Evolutionary conservation across 2,888 invertebrate genomes (phyloP).

Genomic region (Proisotoma minuta): DNA sequence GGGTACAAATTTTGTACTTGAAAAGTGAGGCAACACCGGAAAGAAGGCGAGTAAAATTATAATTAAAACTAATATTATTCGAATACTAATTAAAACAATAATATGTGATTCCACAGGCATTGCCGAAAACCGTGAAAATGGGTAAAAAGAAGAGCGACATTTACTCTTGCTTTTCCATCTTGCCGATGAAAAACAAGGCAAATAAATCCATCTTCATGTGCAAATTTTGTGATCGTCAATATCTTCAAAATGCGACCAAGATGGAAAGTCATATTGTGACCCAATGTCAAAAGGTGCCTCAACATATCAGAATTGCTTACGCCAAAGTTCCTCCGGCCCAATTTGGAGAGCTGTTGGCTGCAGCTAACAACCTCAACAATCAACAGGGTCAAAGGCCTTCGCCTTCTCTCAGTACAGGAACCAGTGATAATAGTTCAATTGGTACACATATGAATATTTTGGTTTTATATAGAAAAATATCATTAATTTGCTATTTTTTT

Average conservation of each 20-base stretch:
- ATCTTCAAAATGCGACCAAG: conserved; percentile 8
- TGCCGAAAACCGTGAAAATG: too few relatives aligned
- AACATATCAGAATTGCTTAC: conserved; percentile 22
- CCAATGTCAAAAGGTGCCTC: conserved; percentile 32
- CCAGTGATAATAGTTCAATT: not conserved
- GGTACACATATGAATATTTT: not conserved
- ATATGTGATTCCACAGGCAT: too few relatives aligned
- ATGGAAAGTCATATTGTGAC: conserved; percentile 30
- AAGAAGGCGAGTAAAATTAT: too few relatives aligned
- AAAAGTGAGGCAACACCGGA: too few relatives aligned
- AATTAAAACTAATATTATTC: too few relatives aligned
- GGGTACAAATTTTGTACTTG: too few relatives aligned
- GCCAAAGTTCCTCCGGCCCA: conserved; percentile 23
- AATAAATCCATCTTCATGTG: conserved; percentile 36
- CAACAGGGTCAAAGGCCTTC: not conserved
- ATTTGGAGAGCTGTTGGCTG: not conserved
- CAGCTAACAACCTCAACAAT: not conserved
- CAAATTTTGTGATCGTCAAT: conserved; percentile 34
- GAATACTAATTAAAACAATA: too few relatives aligned
- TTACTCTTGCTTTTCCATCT: conserved; percentile 34
- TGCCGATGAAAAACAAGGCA: conserved; percentile 33
- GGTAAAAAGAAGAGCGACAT: conserved; percentile 35
- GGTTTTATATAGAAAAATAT: too few relatives aligned
- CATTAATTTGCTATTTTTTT: not conserved
- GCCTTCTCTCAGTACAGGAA: not conserved